These are phyloP conservation scores for Litocranius walleri DNA, from an alignment of 2,113 vertebrate genomes.

Conservation along the genomic window DNA sequence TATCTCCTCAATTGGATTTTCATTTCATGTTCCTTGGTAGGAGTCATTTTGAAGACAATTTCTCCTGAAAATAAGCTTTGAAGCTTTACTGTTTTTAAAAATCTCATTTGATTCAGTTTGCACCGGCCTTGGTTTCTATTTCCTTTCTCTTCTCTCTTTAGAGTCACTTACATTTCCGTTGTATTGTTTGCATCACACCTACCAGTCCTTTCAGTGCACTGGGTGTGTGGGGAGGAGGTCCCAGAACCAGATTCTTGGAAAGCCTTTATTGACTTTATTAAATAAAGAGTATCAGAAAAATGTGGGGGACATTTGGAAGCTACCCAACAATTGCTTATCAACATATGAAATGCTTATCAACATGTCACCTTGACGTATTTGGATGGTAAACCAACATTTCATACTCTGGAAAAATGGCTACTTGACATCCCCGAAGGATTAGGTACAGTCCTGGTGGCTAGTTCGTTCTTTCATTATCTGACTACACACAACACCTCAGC, in stretches of 20 bases:
- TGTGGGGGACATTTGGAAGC: neutral
- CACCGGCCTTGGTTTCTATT: constrained; percentile 12
- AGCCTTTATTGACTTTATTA: neutral
- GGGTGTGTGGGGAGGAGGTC: neutral
- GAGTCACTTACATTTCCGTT: constrained; percentile 4
- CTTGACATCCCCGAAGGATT: neutral
- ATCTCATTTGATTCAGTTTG: constrained; percentile 41
- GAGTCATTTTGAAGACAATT: constrained; percentile 62
- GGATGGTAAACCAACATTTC: neutral
- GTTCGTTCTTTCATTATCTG: neutral
- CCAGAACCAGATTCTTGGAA: neutral
- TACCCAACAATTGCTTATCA: neutral
- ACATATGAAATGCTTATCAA: neutral
- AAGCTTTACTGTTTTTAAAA: constrained; percentile 59
- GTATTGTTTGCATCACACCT: neutral
- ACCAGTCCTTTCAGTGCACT: neutral
- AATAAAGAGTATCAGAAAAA: neutral
- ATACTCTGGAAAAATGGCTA: neutral
- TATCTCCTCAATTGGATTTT: constrained; percentile 57
- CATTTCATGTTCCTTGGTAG: constrained; percentile 50
- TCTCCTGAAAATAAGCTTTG: constrained; percentile 61
- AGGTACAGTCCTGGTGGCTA: neutral
- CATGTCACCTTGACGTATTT: neutral
- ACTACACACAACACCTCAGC: neutral
- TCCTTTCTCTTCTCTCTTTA: neutral